These are phyloP conservation scores for Cacatua alba DNA, from an alignment of 2,113 vertebrate genomes.

Conservation along the genomic window DNA sequence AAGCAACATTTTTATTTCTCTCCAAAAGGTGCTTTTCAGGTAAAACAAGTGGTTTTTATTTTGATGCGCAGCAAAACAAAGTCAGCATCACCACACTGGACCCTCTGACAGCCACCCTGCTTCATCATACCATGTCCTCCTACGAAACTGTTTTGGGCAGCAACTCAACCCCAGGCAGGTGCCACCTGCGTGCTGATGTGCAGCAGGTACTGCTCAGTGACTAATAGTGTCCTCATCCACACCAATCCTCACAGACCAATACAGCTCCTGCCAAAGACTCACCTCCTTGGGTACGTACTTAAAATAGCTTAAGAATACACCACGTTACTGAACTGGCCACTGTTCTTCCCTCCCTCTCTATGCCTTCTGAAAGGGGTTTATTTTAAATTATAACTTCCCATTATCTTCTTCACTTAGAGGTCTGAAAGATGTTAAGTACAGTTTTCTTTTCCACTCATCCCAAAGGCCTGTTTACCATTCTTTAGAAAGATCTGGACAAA, in stretches of 20 bases:
- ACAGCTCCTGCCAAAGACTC: not conserved
- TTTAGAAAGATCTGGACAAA: not conserved
- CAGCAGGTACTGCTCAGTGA: not conserved
- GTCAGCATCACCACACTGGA: not conserved
- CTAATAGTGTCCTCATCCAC: not conserved
- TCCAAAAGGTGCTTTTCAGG: not conserved
- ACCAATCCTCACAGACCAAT: accelerated
- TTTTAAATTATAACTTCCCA: not conserved
- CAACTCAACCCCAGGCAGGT: not conserved
- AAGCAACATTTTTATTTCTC: not conserved
- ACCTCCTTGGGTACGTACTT: not conserved
- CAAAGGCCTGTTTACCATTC: not conserved
- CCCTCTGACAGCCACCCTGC: not conserved
- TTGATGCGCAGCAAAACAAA: accelerated
- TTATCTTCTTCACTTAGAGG: not conserved
- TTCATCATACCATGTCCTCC: not conserved
- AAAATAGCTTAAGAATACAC: not conserved
- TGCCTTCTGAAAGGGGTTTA: not conserved
- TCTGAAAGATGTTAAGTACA: not conserved
- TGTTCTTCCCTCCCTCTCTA: not conserved
- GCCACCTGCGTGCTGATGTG: not conserved
- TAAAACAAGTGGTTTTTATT: not conserved
- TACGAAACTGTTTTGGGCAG: not conserved
- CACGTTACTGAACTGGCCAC: not conserved
- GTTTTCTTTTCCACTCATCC: not conserved